Base-by-base conservation (phyloP, 1,140 invertebrate genomes). In the Zaprionus camerounensis region DNA sequence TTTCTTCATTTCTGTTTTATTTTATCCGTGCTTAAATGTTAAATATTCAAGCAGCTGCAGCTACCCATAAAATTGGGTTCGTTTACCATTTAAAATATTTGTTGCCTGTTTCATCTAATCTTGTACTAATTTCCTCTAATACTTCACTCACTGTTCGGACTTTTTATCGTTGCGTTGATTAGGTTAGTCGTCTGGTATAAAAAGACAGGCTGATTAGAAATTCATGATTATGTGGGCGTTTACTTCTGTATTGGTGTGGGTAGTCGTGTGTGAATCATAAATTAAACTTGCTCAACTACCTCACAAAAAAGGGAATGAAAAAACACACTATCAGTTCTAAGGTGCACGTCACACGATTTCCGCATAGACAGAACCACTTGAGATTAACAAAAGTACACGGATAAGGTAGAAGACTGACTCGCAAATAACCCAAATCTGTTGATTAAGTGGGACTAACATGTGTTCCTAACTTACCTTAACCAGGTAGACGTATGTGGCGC, bases 401-500 rank as follows among this genome's bases (percentile, higher is more conserved):
- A 57, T 36, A 17, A 12, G 17, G 62, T 22, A 22, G 13, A 34
- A 38, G 36, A 34, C 28, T 12, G 20, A 64, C n/a, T 44, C 3
- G 24, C 44, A 68, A 56, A 28, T 72, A 74, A 65, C 64, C 77
- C 44, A 64, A 73, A 68, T 80, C 67, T 49, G 41, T 41, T 17
- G 28, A 58, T 63, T 38, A 56, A 34, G 34, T 57, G 34, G 55
- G 17, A 26, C 49, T 6, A 5, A 26, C 36, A 61, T 12, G 58
- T 31, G 67, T 58, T 34, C 38, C 12, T 9, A 65, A 93, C 93
- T 93, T 64, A 96, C 94, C 94, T 97, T 97, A 63, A 97, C 96
- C 75, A 96, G 83, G 87, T 96, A 96, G 26, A 97, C 95, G 82
- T 97, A 97, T 70, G 94, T 93, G 57, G 97, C 92, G 90, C 96